Percentiles rank a stretch among this genome's conserved stretches.
Evolutionary conservation across 2,888 invertebrate species (phyloP).

Genomic region (Andrena marginata): DNA sequence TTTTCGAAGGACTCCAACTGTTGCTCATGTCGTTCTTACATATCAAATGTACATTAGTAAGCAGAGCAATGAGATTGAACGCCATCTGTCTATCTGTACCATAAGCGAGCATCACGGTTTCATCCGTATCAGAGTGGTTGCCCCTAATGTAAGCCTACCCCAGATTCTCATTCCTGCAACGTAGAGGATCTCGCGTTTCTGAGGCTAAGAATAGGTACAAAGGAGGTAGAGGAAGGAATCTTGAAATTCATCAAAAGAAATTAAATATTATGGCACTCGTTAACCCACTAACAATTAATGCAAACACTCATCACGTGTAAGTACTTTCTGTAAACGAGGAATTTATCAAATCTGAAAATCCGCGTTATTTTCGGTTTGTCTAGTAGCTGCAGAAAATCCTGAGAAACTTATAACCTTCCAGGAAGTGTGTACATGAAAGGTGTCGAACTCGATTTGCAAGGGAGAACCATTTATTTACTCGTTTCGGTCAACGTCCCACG

Average conservation of each 20-base stretch:
- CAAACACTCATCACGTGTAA: not conserved
- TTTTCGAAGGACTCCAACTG: too few species aligned
- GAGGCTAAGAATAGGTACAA: not conserved
- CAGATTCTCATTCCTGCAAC: not conserved
- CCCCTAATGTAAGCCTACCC: slow-evolving; percentile 7
- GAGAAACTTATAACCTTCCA: not conserved
- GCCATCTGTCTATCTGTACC: not conserved
- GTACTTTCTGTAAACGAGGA: not conserved
- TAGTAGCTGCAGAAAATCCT: not conserved
- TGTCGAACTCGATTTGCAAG: slow-evolving; percentile 46
- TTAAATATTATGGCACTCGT: not conserved
- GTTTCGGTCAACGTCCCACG: slow-evolving; percentile 81
- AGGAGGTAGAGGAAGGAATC: not conserved
- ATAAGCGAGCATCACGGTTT: not conserved
- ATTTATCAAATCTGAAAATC: not conserved
- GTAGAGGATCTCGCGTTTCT: slow-evolving; percentile 4
- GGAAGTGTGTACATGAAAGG: not conserved
- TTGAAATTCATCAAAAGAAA: not conserved
- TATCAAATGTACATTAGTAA: not conserved
- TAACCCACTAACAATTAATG: not conserved
- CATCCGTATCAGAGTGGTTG: not conserved
- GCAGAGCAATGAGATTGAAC: not conserved
- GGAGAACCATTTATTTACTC: slow-evolving; percentile 30
- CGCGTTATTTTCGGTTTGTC: not conserved
- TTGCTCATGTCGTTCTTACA: not conserved